These are phyloP conservation scores for Sebastes trivittatus DNA, from an alignment of 2,797 vertebrate genomes.

Conservation along the genomic window DNA sequence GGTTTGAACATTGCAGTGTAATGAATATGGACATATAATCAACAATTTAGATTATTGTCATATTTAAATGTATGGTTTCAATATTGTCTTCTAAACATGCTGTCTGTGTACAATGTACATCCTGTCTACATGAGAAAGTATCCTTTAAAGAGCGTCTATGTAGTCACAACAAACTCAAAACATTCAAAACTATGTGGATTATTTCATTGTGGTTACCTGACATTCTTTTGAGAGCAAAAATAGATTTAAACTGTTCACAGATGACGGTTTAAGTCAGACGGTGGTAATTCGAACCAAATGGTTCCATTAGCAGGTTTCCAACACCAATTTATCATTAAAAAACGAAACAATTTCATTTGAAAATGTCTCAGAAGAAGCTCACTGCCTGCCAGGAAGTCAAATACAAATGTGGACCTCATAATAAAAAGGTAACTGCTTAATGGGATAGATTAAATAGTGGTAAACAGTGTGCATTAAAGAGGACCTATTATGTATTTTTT, in stretches of 20 bases:
- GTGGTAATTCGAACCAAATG: background rate
- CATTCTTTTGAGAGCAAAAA: slow-evolving; percentile 14
- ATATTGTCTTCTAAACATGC: background rate
- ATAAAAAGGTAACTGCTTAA: background rate
- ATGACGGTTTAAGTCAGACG: background rate
- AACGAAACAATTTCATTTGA: background rate
- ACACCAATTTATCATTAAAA: background rate
- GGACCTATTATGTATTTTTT: no score
- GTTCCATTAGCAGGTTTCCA: slow-evolving; percentile 5
- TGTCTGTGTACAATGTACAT: background rate
- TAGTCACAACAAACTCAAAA: background rate
- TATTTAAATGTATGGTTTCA: background rate
- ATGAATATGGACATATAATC: background rate
- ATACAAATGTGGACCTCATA: background rate
- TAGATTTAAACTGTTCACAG: slow-evolving; percentile 11
- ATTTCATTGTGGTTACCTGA: slow-evolving; percentile 18
- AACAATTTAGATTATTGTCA: background rate
- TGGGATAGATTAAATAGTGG: background rate
- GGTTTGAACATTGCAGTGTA: background rate
- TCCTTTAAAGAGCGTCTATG: background rate
- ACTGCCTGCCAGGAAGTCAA: background rate
- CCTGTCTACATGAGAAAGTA: background rate
- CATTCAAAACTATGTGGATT: background rate
- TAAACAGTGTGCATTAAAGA: background rate
- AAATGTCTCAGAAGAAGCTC: background rate